Conservation (phyloP, 2,113 vertebrate species). For the Pangasianodon gigas region DNA sequence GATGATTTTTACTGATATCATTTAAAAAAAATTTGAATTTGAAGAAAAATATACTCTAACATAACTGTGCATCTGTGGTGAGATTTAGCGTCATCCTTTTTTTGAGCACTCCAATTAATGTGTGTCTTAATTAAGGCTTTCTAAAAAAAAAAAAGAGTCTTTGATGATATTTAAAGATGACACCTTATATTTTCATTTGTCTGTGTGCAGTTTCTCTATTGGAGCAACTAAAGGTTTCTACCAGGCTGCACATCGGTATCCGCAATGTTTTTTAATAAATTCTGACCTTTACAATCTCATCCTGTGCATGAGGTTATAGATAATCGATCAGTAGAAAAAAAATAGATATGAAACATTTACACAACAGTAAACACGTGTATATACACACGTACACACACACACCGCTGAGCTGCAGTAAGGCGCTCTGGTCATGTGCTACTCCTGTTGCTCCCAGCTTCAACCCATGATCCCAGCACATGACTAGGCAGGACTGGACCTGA, state of each 20-base stretch:
- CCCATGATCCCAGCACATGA: constrained; percentile 20
- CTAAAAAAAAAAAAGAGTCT: neutral
- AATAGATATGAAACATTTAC: neutral
- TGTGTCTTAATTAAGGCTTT: neutral
- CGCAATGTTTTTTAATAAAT: neutral
- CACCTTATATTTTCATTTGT: neutral
- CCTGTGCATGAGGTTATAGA: neutral
- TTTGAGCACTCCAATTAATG: neutral
- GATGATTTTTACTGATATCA: neutral
- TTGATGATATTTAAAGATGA: neutral
- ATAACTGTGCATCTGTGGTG: neutral
- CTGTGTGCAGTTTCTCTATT: neutral
- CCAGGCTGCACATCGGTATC: neutral
- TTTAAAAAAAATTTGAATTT: neutral
- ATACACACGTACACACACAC: neutral
- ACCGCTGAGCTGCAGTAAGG: neutral
- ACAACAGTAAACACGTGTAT: neutral
- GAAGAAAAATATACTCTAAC: neutral
- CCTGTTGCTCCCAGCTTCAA: neutral
- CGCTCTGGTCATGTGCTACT: constrained; percentile 14
- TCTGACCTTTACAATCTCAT: neutral
- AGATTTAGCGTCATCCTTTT: neutral
- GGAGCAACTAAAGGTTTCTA: neutral
- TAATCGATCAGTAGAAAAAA: neutral
- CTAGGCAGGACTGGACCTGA: neutral